These are phyloP conservation scores for Drosophila ercepeae DNA, from an alignment of 1,140 invertebrate genomes.

Conservation along the genomic window DNA sequence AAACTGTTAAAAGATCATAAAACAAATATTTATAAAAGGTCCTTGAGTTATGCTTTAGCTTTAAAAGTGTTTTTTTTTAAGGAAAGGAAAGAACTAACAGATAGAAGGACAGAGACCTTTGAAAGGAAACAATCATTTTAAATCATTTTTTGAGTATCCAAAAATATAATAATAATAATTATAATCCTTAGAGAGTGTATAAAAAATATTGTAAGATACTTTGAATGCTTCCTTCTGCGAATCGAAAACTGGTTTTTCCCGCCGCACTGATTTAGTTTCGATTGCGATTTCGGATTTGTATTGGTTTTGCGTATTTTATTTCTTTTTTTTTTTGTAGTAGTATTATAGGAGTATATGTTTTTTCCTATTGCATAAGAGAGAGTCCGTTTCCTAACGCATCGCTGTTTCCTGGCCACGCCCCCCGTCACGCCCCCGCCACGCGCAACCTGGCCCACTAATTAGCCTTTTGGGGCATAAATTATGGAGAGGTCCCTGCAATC, in stretches of 20 bases:
- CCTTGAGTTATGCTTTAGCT: no score
- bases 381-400: conserved; percentile 32
- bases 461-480: conserved; percentile 25
- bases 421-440: no score
- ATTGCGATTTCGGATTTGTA: background rate
- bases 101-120: no score
- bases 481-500: background rate
- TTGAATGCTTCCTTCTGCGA: conserved; percentile 33
- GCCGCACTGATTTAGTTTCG: conserved; percentile 46
- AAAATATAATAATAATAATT: background rate
- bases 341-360: no score
- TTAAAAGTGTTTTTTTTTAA: no score
- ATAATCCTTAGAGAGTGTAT: background rate
- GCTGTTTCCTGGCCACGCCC: conserved; percentile 28
- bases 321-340: background rate
- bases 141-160: no score
- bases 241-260: conserved; percentile 17
- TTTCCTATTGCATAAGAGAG: conserved; percentile 25
- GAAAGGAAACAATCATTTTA: no score
- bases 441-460: conserved; percentile 21
- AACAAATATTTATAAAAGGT: no score
- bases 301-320: background rate
- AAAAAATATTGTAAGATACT: background rate
- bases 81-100: no score
- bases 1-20: no score